Evolutionary conservation across 2,797 vertebrate species (phyloP).

Genomic region (Enteromius afrohamiltoni): DNA sequence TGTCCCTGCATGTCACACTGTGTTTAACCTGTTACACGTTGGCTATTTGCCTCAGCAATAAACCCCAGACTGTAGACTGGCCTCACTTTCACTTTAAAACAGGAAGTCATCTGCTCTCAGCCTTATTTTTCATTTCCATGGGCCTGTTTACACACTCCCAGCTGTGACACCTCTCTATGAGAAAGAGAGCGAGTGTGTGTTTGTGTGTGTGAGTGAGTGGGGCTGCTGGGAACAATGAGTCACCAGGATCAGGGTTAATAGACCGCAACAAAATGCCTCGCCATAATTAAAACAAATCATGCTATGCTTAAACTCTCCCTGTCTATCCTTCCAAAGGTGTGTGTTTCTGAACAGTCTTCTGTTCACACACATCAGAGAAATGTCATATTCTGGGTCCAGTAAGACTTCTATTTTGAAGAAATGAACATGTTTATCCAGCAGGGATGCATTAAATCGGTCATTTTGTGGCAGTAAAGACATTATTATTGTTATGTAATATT

Average conservation of each 20-base stretch:
- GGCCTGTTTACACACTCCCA: constrained; percentile 54
- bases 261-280: constrained; percentile 62
- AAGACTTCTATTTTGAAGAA: not conserved
- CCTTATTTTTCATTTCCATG: constrained; percentile 42
- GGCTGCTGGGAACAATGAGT: constrained; percentile 67
- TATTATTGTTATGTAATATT: not conserved
- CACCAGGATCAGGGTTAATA: constrained; percentile 65
- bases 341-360: not conserved
- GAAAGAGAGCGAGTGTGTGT: not conserved
- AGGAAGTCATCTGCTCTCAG: constrained; percentile 42
- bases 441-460: not conserved
- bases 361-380: constrained; percentile 3
- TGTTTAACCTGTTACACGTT: not conserved
- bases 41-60: not conserved
- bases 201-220: constrained; percentile 5
- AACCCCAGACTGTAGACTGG: not conserved
- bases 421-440: not conserved
- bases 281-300: constrained; percentile 64
- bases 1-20: not conserved
- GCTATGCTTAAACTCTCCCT: constrained; percentile 10
- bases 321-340: constrained; percentile 5
- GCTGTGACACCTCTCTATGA: constrained; percentile 48
- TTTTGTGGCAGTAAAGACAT: not conserved
- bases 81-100: constrained; percentile 43
- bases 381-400: not conserved